Conservation (phyloP, 2,113 vertebrate species). For the Calyptomena viridis region DNA sequence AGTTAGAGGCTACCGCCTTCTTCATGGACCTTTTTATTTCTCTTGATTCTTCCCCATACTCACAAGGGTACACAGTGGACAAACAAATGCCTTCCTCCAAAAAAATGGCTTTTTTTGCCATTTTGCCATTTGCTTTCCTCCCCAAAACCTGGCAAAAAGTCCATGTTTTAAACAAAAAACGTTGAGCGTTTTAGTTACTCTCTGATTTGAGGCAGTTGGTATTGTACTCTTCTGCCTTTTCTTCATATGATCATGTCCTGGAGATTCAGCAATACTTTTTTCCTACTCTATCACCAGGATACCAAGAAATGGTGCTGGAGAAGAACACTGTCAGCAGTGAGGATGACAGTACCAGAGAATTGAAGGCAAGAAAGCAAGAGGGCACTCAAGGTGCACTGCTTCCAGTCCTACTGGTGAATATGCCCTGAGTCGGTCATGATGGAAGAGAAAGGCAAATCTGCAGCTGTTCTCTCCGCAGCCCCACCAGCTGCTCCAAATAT, state of each 20-base stretch:
- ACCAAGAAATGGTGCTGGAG: background rate
- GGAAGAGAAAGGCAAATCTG: background rate
- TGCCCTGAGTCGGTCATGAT: fast-evolving
- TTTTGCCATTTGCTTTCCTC: background rate
- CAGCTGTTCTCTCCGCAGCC: background rate
- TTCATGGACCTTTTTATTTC: background rate
- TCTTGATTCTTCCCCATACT: background rate
- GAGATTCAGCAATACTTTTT: background rate
- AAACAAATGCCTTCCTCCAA: background rate
- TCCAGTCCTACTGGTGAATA: background rate
- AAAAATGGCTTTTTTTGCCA: background rate
- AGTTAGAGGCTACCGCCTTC: background rate
- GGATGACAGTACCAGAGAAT: background rate
- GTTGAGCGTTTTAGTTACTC: background rate
- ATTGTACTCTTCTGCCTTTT: background rate
- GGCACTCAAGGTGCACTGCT: too few species aligned
- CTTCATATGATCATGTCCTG: background rate
- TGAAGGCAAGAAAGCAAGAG: background rate
- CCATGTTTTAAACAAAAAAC: background rate
- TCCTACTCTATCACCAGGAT: background rate
- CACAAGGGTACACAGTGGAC: background rate
- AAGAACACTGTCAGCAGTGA: background rate
- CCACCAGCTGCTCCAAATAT: background rate
- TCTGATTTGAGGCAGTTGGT: background rate
- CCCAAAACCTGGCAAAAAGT: background rate